Evolutionary conservation across 2,113 vertebrate genomes (phyloP), one percentile per base, ranked within the genome.

Genomic region (Salvelinus alpinus): DNA sequence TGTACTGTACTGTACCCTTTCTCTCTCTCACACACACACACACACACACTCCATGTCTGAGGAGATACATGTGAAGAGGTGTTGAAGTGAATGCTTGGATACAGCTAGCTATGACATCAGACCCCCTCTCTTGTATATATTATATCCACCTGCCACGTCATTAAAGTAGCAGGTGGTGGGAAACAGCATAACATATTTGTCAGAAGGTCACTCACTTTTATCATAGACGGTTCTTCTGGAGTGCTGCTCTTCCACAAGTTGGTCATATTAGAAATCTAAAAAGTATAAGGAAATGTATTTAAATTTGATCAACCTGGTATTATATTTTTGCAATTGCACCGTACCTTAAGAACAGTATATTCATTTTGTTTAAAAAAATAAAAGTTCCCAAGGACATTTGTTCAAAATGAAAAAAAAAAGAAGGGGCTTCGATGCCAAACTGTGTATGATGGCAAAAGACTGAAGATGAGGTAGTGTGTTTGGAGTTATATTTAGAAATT

Each of bases 401-500:
- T 62, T 85, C 74, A 77, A 88, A 78, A 78, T 82, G 73, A 78
- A 72, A 75, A 72, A 44, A 78, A 88, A 84, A 82, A 78, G 73
- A 67, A 79, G 64, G 57, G 24, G 73, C 57, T 87, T 88, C 72
- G 73, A 79, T 75, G 73, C 79, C 87, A 76, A 73, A 76, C 27
- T 72, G 75, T 83, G 71, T 84, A 83, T 81, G 38, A 83, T 74
- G 62, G 81, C 84, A 79, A 67, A n/a, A 27, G 67, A 81, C 71
- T 31, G 51, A 78, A 70, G 85, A 90, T 92, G 88, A 91, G 88
- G 85, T 91, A 89, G 84, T 89, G 81, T 85, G 86, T 80, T 85
- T 72, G 44, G 70, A 83, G 67, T 74, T 92, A 88, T 89, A 91
- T 93, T 91, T 93, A 85, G 85, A 71, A 76, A 81, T 89, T 78